Conservation (phyloP, 2,113 vertebrate species). For the Lepus timidus region DNA sequence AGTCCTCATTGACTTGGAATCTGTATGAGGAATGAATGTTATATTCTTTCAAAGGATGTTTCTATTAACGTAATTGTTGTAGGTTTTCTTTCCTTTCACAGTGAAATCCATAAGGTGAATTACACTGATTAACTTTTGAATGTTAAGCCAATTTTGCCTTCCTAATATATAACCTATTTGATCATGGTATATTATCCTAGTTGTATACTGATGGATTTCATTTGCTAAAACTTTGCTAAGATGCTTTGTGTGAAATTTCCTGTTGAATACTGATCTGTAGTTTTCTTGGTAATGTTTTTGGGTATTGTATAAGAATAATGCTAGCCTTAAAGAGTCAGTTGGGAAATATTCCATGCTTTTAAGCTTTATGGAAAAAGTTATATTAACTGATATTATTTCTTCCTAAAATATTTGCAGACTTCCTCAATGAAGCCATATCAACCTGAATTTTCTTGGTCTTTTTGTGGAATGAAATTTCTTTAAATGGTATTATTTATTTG, state of each 20-base stretch:
- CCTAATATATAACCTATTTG: background rate
- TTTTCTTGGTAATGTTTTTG: background rate
- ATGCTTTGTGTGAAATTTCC: background rate
- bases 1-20: background rate
- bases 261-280: background rate
- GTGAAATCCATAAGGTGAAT: background rate
- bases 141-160: constrained; percentile 29
- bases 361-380: background rate
- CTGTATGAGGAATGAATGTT: background rate
- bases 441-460: background rate
- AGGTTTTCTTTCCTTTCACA: background rate
- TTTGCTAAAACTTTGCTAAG: constrained; percentile 32
- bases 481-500: too few species aligned
- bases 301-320: background rate
- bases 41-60: background rate
- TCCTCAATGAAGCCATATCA: background rate
- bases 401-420: background rate
- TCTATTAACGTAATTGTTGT: background rate
- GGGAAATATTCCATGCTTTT: background rate
- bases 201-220: background rate
- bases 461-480: too few species aligned
- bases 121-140: constrained; percentile 31
- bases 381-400: background rate
- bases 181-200: background rate
- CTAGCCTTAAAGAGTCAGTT: background rate